Conservation (phyloP, 2,888 invertebrate genomes). For the Neoitamus cyanurus region DNA sequence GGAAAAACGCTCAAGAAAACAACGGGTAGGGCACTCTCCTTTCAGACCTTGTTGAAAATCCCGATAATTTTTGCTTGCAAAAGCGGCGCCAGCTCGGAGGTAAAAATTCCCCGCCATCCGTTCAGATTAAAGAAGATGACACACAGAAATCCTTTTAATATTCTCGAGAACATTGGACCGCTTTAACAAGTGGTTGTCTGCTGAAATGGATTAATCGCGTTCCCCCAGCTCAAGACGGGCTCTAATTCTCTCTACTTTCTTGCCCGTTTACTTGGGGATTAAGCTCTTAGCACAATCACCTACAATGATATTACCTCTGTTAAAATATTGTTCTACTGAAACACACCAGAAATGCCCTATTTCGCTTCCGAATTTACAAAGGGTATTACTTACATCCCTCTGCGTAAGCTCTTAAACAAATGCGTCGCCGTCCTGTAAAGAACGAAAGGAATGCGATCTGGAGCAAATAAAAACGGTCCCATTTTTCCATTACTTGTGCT, state of each 20-base stretch:
- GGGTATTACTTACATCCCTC: not conserved
- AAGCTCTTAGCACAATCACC: conserved; percentile 6
- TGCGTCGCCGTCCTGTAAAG: not conserved
- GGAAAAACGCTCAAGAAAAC: not conserved
- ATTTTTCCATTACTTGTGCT: not conserved
- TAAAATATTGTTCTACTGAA: not conserved
- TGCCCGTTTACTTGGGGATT: not conserved
- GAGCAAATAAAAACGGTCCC: not conserved
- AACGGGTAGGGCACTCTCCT: no score
- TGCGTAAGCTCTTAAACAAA: not conserved
- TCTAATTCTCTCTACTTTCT: not conserved
- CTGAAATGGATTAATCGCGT: not conserved
- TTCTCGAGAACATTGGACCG: not conserved
- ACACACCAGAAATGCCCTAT: not conserved
- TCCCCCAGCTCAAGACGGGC: not conserved
- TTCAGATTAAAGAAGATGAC: not conserved
- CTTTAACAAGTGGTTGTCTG: not conserved
- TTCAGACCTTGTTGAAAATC: no score
- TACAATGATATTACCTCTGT: not conserved
- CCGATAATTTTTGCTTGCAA: not conserved
- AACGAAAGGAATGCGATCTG: not conserved
- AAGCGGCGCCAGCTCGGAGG: not conserved
- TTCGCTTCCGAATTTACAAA: not conserved
- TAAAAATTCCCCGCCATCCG: not conserved
- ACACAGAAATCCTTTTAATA: not conserved